phyloP scores from a whole-genome alignment of 92 coral and sea anemone species.

The Virgularia gustaviana region DNA sequence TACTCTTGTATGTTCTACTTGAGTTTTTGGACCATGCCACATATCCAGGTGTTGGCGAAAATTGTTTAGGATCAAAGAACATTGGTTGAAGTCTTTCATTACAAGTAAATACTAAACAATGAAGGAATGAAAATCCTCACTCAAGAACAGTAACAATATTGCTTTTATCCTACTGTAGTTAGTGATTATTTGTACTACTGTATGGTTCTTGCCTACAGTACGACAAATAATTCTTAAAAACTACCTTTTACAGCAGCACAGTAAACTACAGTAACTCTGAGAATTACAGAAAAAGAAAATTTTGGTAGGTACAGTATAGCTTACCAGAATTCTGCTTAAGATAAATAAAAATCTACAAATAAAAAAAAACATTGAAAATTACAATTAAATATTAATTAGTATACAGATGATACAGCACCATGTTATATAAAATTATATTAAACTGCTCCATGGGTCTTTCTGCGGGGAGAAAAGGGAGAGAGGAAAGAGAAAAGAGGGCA shows the following conservation, averaged over 20 bases:
- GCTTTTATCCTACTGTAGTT: neutral
- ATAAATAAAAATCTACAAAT: constrained; percentile 75
- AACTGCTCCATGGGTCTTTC: too few species aligned
- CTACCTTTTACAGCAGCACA: too few species aligned
- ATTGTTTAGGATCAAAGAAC: constrained; percentile 57
- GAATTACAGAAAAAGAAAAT: too few species aligned
- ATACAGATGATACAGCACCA: neutral
- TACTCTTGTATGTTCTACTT: constrained; percentile 68
- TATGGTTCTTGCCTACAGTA: too few species aligned
- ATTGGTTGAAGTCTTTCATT: constrained; percentile 64
- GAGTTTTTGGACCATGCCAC: constrained; percentile 78
- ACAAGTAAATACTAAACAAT: constrained; percentile 70
- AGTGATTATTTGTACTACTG: neutral
- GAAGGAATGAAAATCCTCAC: neutral
- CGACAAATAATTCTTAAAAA: too few species aligned
- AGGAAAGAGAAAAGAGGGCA: too few species aligned
- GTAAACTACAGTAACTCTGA: too few species aligned
- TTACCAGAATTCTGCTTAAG: constrained; percentile 82
- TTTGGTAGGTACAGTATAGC: neutral
- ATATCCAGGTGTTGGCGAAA: constrained; percentile 71
- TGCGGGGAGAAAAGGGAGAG: too few species aligned
- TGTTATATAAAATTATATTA: neutral
- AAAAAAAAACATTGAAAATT: neutral
- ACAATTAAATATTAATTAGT: neutral
- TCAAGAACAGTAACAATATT: neutral